Percentiles rank a stretch among this genome's conserved stretches.
phyloP scores from a whole-genome alignment of 2,797 vertebrate genomes.

The Natrix natrix region DNA sequence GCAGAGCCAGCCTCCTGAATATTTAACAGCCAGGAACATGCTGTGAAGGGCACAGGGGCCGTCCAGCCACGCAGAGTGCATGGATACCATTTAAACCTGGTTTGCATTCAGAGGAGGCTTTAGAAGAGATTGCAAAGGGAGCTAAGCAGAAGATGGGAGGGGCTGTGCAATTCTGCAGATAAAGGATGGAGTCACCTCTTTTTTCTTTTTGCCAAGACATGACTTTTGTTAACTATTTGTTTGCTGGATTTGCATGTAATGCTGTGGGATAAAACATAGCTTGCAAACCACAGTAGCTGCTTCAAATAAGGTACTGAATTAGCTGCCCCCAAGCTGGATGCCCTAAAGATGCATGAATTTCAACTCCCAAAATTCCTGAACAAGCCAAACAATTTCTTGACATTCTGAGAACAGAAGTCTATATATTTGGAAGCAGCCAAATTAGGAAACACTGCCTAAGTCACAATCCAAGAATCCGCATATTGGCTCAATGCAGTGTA shows the following conservation, averaged over 20 bases:
- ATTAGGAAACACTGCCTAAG: not conserved
- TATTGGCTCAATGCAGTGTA: not conserved
- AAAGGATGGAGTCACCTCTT: too few species aligned
- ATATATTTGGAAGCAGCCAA: not conserved
- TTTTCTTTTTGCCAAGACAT: not conserved
- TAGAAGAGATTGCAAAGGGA: not conserved
- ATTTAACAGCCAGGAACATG: slow-evolving; percentile 49
- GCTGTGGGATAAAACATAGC: not conserved
- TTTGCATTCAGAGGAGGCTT: not conserved
- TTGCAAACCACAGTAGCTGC: not conserved
- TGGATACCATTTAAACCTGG: slow-evolving; percentile 28
- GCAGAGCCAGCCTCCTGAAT: slow-evolving; percentile 45
- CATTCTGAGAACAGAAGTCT: not conserved
- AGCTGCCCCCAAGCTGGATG: not conserved
- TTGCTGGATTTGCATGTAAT: not conserved
- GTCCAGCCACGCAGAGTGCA: slow-evolving; percentile 42
- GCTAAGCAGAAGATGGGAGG: not conserved
- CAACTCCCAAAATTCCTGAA: not conserved
- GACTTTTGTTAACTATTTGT: not conserved
- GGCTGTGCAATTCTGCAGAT: not conserved
- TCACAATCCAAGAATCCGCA: not conserved
- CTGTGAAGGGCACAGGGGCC: slow-evolving; percentile 55
- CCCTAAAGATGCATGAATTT: not conserved
- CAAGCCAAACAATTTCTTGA: not conserved
- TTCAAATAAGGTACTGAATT: not conserved